Evolutionary conservation across 2,888 invertebrate species (phyloP).

Genomic region (Oligia latruncula): DNA sequence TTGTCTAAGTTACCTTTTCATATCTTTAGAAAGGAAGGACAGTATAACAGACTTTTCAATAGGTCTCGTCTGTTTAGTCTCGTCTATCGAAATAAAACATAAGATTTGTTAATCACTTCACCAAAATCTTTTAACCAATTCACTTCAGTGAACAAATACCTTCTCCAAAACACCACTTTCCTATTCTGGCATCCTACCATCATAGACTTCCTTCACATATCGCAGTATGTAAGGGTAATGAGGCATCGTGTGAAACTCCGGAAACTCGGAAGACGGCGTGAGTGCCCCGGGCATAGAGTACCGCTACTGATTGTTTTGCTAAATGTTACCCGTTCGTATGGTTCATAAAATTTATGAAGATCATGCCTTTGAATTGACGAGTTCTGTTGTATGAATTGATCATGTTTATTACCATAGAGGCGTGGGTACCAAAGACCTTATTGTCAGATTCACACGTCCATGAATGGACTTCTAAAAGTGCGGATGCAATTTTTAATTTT

Average conservation of each 20-base stretch:
- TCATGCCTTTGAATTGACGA: slow-evolving; percentile 68
- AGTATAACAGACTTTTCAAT: not conserved
- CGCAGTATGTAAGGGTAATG: slow-evolving; percentile 66
- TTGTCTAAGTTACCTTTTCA: not conserved
- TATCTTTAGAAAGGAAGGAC: not conserved
- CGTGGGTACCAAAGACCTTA: slow-evolving; percentile 9
- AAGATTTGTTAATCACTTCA: not conserved
- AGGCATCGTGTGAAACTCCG: slow-evolving; percentile 82
- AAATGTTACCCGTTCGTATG: slow-evolving; percentile 73
- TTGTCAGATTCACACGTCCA: slow-evolving; percentile 30
- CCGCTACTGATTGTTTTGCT: slow-evolving; percentile 87
- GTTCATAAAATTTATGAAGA: slow-evolving; percentile 70
- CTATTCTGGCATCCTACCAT: slow-evolving; percentile 31
- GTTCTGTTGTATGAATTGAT: slow-evolving; percentile 60
- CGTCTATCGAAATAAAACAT: not conserved
- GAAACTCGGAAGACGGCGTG: slow-evolving; percentile 75
- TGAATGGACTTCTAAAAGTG: slow-evolving; percentile 51
- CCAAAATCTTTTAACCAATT: not conserved
- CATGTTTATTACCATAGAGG: slow-evolving; percentile 67
- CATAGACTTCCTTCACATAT: slow-evolving; percentile 60
- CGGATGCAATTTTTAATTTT: slow-evolving; percentile 13
- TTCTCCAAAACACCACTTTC: slow-evolving; percentile 23
- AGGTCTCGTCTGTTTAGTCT: not conserved
- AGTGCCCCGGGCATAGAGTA: slow-evolving; percentile 82
- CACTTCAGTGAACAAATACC: not conserved